Conservation (phyloP, 2,113 vertebrate species). For the Shinisaurus crocodilurus region DNA sequence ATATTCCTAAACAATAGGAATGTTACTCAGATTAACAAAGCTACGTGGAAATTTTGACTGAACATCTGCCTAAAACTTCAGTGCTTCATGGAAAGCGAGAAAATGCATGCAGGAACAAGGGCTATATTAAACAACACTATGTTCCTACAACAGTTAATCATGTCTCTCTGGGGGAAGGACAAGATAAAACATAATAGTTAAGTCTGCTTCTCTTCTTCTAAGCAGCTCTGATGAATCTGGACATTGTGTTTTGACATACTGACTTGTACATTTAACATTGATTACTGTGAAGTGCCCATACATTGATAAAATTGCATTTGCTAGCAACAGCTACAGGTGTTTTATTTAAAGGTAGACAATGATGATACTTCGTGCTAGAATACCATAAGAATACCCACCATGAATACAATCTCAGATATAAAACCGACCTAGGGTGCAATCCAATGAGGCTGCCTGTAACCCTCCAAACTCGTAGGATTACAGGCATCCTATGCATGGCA, state of each 20-base stretch:
- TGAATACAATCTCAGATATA: conserved; percentile 23
- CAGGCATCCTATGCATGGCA: too few relatives aligned
- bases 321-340: neutral
- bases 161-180: conserved; percentile 22
- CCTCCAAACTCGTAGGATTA: too few relatives aligned
- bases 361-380: neutral
- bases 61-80: neutral
- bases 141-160: neutral
- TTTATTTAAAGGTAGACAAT: neutral
- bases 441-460: too few relatives aligned
- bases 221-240: conserved; percentile 63
- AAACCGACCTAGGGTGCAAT: conserved; percentile 3
- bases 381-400: neutral
- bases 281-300: conserved; percentile 42
- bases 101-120: neutral
- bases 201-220: conserved; percentile 50
- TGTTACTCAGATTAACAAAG: neutral
- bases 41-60: neutral
- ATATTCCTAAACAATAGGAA: neutral
- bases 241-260: conserved; percentile 40
- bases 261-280: conserved; percentile 37
- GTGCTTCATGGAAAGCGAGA: neutral
- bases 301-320: conserved; percentile 10
- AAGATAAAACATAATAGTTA: conserved; percentile 58
- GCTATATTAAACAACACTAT: neutral